Percentiles rank a stretch among this genome's conserved stretches.
Evolutionary conservation across 2,888 invertebrate genomes (phyloP).

Genomic region (Tigriopus californicus): DNA sequence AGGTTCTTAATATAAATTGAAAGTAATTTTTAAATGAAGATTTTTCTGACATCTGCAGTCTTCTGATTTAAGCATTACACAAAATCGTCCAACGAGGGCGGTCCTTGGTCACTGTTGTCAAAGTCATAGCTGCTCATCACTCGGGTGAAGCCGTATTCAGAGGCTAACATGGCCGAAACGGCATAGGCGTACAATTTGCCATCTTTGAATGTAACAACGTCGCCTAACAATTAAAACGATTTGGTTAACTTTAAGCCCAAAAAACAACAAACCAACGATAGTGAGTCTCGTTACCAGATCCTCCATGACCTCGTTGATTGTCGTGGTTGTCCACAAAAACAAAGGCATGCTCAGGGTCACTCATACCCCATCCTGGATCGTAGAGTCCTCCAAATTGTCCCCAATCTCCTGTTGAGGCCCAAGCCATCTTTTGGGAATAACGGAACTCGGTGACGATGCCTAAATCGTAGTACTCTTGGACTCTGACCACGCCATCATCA

Average conservation of each 20-base stretch:
- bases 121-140: constrained; percentile 72
- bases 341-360: constrained; percentile 40
- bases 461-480: constrained; percentile 17
- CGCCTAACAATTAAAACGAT: constrained; percentile 26
- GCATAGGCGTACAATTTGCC: constrained; percentile 38
- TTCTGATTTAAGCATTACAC: too few species aligned
- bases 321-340: constrained; percentile 81
- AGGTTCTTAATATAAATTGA: too few species aligned
- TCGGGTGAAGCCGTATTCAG: constrained; percentile 55
- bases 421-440: constrained; percentile 25
- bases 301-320: constrained; percentile 58
- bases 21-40: background rate
- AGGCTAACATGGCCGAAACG: constrained; percentile 66
- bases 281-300: constrained; percentile 33
- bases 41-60: too few species aligned
- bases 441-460: constrained; percentile 31
- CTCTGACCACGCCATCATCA: constrained; percentile 17
- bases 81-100: constrained; percentile 19
- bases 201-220: constrained; percentile 28
- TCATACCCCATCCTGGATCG: constrained; percentile 38
- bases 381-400: constrained; percentile 16
- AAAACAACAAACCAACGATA: too few species aligned
- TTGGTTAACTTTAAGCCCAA: too few species aligned
- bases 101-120: constrained; percentile 18
- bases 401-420: constrained; percentile 16